These are phyloP conservation scores for Lycocerus yunnanus DNA, from an alignment of 2,888 invertebrate genomes.

Conservation along the genomic window DNA sequence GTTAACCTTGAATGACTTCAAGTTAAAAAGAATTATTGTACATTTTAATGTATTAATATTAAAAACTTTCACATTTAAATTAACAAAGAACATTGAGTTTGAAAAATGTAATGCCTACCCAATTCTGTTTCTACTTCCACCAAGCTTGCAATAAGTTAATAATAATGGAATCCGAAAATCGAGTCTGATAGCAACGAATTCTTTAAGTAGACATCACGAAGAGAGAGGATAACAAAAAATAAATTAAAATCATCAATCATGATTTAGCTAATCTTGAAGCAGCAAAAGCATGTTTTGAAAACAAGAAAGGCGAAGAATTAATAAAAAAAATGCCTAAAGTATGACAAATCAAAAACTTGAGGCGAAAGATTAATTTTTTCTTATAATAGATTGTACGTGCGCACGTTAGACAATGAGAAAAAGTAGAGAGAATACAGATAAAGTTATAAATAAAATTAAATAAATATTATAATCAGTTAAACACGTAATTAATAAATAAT, in stretches of 20 bases:
- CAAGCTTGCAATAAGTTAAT: not conserved
- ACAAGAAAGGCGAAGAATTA: not conserved
- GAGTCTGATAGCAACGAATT: not conserved
- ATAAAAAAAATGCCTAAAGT: not conserved
- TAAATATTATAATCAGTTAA: not conserved
- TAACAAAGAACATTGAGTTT: not conserved
- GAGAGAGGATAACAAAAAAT: not conserved
- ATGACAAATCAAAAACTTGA: not conserved
- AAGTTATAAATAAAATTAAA: not conserved
- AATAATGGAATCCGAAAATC: not conserved
- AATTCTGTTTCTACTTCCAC: not conserved
- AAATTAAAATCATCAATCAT: not conserved
- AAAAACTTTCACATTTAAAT: not conserved
- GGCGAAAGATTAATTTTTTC: not conserved
- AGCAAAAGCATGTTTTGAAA: not conserved
- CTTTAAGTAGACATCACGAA: not conserved
- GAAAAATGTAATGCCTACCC: not conserved
- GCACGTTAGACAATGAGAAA: not conserved
- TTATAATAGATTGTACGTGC: not conserved
- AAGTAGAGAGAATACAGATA: not conserved
- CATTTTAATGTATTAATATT: not conserved
- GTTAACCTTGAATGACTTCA: conserved; percentile 1
- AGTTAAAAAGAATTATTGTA: not conserved
- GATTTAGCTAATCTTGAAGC: not conserved
- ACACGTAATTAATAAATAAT: not conserved